Conservation (phyloP, 2,888 invertebrate genomes). For the Lamproptera curius region DNA sequence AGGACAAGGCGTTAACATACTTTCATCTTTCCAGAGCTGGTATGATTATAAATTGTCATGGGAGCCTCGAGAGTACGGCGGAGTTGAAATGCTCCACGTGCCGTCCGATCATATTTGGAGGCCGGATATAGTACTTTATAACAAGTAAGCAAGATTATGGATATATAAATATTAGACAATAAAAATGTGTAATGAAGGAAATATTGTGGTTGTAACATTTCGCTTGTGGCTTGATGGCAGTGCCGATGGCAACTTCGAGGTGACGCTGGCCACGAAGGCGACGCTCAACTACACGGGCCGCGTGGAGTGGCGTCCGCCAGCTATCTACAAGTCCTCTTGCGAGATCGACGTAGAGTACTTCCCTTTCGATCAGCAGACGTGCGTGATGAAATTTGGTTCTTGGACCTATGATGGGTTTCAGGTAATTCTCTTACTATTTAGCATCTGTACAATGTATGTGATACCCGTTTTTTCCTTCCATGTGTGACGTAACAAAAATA, state of each 20-base stretch:
- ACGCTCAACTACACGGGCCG: constrained; percentile 94
- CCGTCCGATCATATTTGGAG: constrained; percentile 98
- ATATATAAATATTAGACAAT: not conserved
- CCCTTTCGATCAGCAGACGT: constrained; percentile 98
- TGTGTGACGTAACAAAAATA: no score
- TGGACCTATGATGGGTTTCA: constrained; percentile 99
- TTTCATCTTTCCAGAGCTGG: constrained; percentile 61
- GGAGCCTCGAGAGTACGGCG: constrained; percentile 97
- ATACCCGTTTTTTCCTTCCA: no score
- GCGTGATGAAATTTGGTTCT: constrained; percentile 97
- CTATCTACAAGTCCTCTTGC: constrained; percentile 98
- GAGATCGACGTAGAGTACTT: constrained; percentile 98
- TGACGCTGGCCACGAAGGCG: constrained; percentile 94
- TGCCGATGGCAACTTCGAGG: constrained; percentile 97
- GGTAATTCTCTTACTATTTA: constrained; percentile 84
- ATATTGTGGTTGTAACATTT: not conserved
- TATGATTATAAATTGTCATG: constrained; percentile 97
- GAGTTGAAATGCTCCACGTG: constrained; percentile 96
- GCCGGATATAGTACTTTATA: constrained; percentile 96
- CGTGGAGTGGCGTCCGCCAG: constrained; percentile 98
- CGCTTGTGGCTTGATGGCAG: constrained; percentile 58
- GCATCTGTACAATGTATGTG: no score
- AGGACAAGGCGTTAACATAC: no score
- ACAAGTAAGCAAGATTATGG: constrained; percentile 84
- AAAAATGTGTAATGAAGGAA: not conserved